These are phyloP conservation scores for Porites lutea DNA, from an alignment of 64 coral and sea anemone genomes.

Conservation along the genomic window DNA sequence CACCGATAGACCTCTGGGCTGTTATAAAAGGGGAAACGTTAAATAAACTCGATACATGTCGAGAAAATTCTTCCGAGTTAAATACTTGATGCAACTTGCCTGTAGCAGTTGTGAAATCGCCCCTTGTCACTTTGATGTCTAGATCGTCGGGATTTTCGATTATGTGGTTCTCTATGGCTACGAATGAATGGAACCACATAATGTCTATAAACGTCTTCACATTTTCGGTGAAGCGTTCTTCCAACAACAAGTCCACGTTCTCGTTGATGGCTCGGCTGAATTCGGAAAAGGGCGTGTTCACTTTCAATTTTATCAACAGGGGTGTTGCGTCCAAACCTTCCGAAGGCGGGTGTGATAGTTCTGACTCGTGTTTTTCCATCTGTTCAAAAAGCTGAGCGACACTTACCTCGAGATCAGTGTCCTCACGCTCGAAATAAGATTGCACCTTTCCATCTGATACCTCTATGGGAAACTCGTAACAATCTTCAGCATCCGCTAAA, in stretches of 20 bases:
- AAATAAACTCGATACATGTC: neutral
- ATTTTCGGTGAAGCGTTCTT: neutral
- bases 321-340: neutral
- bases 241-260: neutral
- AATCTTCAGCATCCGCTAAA: neutral
- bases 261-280: neutral
- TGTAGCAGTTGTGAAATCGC: neutral
- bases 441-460: neutral
- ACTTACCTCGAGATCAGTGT: neutral
- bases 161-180: neutral
- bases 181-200: constrained; percentile 42
- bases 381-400: neutral
- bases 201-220: neutral
- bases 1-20: neutral
- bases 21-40: too few relatives aligned
- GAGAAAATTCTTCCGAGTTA: neutral
- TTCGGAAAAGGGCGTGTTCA: neutral
- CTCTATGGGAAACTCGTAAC: neutral
- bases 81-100: neutral
- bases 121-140: neutral
- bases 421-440: constrained; percentile 6
- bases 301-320: neutral
- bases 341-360: neutral
- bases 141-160: constrained; percentile 22
- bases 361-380: constrained; percentile 2